phyloP scores from a whole-genome alignment of 2,113 vertebrate species.

The Terrapene triunguis region DNA sequence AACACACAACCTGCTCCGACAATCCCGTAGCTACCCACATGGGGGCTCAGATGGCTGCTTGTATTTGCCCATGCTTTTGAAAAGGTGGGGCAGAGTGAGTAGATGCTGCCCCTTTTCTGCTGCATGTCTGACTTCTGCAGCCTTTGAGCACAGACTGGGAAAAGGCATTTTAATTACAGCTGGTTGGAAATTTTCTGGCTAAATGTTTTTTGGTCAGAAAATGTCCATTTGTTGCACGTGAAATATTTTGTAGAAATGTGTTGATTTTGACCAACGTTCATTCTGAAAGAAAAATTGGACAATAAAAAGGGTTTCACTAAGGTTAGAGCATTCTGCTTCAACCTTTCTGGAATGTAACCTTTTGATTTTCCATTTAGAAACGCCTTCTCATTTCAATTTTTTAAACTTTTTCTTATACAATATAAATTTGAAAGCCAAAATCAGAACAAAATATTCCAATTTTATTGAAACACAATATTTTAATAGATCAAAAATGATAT shows the following conservation, averaged over 20 bases:
- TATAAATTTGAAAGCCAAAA: not conserved
- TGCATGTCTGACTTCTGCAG: not conserved
- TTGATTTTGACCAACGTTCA: not conserved
- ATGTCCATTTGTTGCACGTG: not conserved
- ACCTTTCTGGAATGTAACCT: not conserved
- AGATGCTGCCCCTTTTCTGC: not conserved
- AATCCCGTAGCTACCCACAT: not conserved
- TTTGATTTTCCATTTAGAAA: not conserved
- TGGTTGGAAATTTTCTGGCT: not conserved
- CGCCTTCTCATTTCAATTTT: not conserved
- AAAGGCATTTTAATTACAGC: not conserved
- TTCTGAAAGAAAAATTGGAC: not conserved
- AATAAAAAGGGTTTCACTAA: not conserved
- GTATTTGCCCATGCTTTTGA: not conserved
- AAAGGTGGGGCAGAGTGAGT: not conserved
- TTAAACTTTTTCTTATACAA: accelerated
- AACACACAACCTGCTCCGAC: not conserved
- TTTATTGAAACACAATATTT: not conserved
- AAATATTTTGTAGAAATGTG: not conserved
- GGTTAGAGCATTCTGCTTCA: not conserved
- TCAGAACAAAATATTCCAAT: not conserved
- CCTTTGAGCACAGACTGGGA: not conserved
- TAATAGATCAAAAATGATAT: not conserved
- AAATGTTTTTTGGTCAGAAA: not conserved
- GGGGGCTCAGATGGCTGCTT: not conserved